Base-by-base conservation (phyloP, 2,113 vertebrate species). In the Sinosuthora webbiana region DNA sequence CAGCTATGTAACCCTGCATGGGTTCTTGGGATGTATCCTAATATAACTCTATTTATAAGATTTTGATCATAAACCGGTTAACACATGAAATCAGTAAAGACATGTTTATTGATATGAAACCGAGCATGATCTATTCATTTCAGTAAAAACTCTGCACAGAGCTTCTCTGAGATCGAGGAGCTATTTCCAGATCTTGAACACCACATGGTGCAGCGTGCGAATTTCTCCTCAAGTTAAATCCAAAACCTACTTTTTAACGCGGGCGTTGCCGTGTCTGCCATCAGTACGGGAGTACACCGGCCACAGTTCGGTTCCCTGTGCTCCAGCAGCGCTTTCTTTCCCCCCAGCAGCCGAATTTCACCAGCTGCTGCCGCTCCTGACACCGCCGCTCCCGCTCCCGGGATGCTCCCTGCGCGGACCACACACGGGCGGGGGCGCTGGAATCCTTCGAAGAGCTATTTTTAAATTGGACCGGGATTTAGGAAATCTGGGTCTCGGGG, bases 281-380 rank as follows among this genome's bases (percentile, higher is more conserved):
- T n/a, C n/a, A 9, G 13, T 2, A 4, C 3, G 20, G 47, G 47
- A 12, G 19, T 1, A 12, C 5, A 5, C 0, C 1, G 3, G 49
- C 5, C 24, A 9, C 23, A 16, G 10, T 14, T 27, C 39, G 3
- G 11, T 45, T 50, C 8, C 17, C 23, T 15, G 23, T 37, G 37
- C 30, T 39, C 15, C 11, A 15, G 53, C 2, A 45, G 41, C 21
- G 1, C 17, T 21, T 59, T 21, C 8, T 24, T 55, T 23, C 5
- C 6, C 45, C 24, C 4, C n/a, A 28, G 63, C 64, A 69, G 24
- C 63, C 55, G 17, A 1, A 18, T 64, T 63, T 35, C 69, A 13
- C 23, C 41, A 3, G 15, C 21, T 10, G 44, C 16, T 11, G 42
- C n/a, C 0, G 2, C 7, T 64, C 35, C 68, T 41, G 49, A 3